Evolutionary conservation across 1,140 invertebrate genomes (phyloP), one percentile per base, ranked within the genome.

Genomic region (Reticulitermes speratus): DNA sequence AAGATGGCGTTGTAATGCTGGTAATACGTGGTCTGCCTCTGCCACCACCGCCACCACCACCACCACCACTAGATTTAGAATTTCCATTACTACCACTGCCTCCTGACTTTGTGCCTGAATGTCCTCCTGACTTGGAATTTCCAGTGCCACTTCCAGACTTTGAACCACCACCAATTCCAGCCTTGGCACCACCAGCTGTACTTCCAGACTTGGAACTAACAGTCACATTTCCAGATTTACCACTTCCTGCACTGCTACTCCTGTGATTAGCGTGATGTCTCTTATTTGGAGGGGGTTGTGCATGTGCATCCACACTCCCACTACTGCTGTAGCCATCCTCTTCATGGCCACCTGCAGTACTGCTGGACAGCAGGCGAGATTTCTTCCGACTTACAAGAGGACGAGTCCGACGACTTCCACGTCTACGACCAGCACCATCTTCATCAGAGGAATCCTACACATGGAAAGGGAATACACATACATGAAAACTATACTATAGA

Each of bases 21-120:
- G 44, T 25, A 52, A 65, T 52, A 38, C 65, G 65, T n/a, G 65
- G 65, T 75, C 84, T 88, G 91, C 91, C 86, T 91, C 91, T 87
- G 91, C 90, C 45, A 90, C 90, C 85, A 90, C 90, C 69, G 14
- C 45, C 52, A 55, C 84, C 87, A 91, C 90, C 86, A 90, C 45
- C 52, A 55, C 84, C 87, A 91, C 90, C 86, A 90, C 90, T 52
- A 88, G 89, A 52, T 55, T 82, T 44, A n/a, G 87, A 48, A 55
- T 30, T 75, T n/a, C 65, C 65, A 55, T 55, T 55, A 75, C 8
- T 75, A 6, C 65, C 65, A 75, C n/a, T 75, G 25, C 65, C 65
- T 16, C 65, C 65, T 30, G 65, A 75, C 65, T 75, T 75, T 75
- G 65, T 8, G n/a, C 65, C n/a, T 14, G n/a, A 6, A 75, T 25